phyloP scores from a whole-genome alignment of 92 coral and sea anemone species.

The Desmophyllum pertusum region DNA sequence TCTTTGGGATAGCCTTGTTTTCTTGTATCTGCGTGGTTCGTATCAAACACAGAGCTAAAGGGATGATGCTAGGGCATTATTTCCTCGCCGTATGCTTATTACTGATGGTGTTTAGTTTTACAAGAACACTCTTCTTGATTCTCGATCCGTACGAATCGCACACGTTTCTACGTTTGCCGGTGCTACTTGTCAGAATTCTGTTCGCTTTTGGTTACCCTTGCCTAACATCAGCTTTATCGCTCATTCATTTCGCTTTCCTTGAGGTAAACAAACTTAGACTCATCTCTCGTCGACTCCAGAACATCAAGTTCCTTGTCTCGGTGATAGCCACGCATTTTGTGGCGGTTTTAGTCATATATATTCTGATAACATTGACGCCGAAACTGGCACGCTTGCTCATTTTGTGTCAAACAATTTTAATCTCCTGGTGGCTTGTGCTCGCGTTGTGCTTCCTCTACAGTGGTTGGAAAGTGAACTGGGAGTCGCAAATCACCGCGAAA shows the following conservation, averaged over 20 bases:
- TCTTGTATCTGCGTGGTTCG: slow-evolving; percentile 62
- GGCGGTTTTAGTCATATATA: slow-evolving; percentile 58
- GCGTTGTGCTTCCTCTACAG: slow-evolving; percentile 70
- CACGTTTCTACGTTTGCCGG: slow-evolving; percentile 72
- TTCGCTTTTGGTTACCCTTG: slow-evolving; percentile 87
- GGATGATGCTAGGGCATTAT: slow-evolving; percentile 65
- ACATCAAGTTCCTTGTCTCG: slow-evolving; percentile 65
- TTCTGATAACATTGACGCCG: slow-evolving; percentile 63
- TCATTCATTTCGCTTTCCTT: slow-evolving; percentile 81
- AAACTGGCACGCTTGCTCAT: slow-evolving; percentile 71
- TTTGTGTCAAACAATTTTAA: slow-evolving; percentile 72
- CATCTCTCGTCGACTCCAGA: slow-evolving; percentile 72
- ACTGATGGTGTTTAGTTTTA: slow-evolving; percentile 58
- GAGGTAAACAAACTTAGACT: slow-evolving; percentile 72
- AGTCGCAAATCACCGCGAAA: slow-evolving; percentile 42
- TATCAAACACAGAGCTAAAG: slow-evolving; percentile 45
- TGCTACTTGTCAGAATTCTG: slow-evolving; percentile 61
- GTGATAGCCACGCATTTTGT: slow-evolving; percentile 74
- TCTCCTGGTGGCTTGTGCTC: slow-evolving; percentile 74
- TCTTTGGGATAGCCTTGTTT: slow-evolving; percentile 54
- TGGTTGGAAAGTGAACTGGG: slow-evolving; percentile 68
- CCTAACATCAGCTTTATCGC: slow-evolving; percentile 74
- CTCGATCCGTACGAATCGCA: slow-evolving; percentile 85
- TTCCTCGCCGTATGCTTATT: slow-evolving; percentile 69
- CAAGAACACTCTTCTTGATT: slow-evolving; percentile 64